phyloP scores from a whole-genome alignment of 2,888 invertebrate genomes.

The Temnothorax unifasciatus region DNA sequence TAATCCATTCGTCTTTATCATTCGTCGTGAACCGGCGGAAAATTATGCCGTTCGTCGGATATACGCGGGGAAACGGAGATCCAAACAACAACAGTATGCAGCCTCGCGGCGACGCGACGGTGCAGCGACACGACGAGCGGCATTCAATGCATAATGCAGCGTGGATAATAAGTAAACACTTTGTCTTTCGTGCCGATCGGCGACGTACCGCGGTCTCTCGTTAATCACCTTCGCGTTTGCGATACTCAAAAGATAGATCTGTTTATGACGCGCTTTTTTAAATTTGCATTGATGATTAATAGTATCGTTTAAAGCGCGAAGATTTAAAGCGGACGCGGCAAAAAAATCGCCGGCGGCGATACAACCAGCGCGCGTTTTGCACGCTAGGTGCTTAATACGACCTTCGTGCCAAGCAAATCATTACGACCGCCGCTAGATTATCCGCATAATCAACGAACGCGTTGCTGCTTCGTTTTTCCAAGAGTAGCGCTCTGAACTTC shows the following conservation, averaged over 20 bases:
- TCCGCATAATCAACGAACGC: conserved; percentile 41
- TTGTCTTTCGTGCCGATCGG: conserved; percentile 47
- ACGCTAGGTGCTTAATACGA: conserved; percentile 38
- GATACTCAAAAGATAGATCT: conserved; percentile 47
- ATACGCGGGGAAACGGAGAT: conserved; percentile 5
- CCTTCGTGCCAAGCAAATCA: conserved; percentile 50
- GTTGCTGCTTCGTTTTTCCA: not conserved
- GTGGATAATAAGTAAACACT: conserved; percentile 58
- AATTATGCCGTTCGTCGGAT: conserved; percentile 56
- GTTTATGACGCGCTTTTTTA: conserved; percentile 44
- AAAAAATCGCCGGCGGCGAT: conserved; percentile 45
- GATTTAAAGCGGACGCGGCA: conserved; percentile 60
- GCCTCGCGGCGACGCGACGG: conserved; percentile 16
- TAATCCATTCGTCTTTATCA: conserved; percentile 50
- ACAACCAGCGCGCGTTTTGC: conserved; percentile 9
- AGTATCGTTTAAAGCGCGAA: conserved; percentile 43
- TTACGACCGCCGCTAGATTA: conserved; percentile 34
- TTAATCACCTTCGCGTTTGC: conserved; percentile 48
- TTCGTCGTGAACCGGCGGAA: conserved; percentile 45
- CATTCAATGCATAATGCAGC: conserved; percentile 56
- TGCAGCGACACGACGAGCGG: conserved; percentile 20
- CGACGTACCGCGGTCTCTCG: not conserved
- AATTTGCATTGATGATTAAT: conserved; percentile 52
- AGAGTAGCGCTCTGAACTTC: conserved; percentile 2
- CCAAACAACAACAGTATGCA: conserved; percentile 29